Percentiles rank a stretch among this genome's conserved stretches.
Conservation (phyloP, 2,113 vertebrate species). For the Neoarius graeffei region DNA sequence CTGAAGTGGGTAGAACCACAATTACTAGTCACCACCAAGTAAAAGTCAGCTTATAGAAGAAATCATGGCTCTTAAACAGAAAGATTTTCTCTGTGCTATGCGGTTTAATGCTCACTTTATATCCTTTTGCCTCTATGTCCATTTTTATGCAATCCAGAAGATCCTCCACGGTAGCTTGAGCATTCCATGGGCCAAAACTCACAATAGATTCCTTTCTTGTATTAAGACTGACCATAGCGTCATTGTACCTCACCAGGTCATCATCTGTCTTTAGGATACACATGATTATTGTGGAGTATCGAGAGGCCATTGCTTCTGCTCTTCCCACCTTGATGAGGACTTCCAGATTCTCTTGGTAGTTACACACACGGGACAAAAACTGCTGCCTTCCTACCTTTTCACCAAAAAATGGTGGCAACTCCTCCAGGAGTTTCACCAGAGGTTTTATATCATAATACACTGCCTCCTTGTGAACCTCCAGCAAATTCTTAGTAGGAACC, state of each 20-base stretch:
- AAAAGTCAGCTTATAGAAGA: slow-evolving; percentile 83
- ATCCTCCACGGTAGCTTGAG: slow-evolving; percentile 65
- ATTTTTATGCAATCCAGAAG: slow-evolving; percentile 84
- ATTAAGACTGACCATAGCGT: slow-evolving; percentile 75
- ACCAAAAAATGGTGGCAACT: slow-evolving; percentile 83
- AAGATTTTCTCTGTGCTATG: slow-evolving; percentile 72
- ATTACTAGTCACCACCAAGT: slow-evolving; percentile 83
- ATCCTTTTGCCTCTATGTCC: slow-evolving; percentile 84
- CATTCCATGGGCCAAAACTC: slow-evolving; percentile 91
- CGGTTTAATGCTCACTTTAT: slow-evolving; percentile 67
- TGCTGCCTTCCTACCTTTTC: slow-evolving; percentile 86
- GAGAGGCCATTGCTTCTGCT: slow-evolving; percentile 82
- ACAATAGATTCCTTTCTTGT: slow-evolving; percentile 82
- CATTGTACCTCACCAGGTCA: slow-evolving; percentile 67
- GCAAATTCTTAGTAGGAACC: slow-evolving; percentile 75
- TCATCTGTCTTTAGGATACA: slow-evolving; percentile 80
- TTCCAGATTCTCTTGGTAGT: slow-evolving; percentile 89
- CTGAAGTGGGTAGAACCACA: background rate
- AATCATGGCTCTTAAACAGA: slow-evolving; percentile 69
- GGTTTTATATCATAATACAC: slow-evolving; percentile 82
- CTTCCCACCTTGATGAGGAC: slow-evolving; percentile 86
- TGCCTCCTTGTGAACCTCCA: slow-evolving; percentile 84
- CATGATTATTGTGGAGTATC: slow-evolving; percentile 77
- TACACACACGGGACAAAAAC: slow-evolving; percentile 84
- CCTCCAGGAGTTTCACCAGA: slow-evolving; percentile 83